Evolutionary conservation across 2,888 invertebrate species (phyloP), one percentile per base, ranked within the genome.

Genomic region (Beris chalybata): DNA sequence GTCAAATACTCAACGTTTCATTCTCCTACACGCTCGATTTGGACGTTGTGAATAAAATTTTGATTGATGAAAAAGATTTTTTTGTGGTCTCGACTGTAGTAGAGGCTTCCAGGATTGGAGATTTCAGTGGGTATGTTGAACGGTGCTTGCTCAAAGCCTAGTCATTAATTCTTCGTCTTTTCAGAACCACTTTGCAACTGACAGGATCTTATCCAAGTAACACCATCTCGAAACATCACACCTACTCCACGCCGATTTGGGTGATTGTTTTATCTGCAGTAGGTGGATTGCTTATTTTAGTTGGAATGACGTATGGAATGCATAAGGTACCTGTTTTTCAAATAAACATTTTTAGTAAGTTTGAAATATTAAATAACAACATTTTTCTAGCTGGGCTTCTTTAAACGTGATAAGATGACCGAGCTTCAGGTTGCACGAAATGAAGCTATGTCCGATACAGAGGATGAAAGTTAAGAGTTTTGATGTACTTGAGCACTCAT

Each of bases 311-410:
- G 15, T 78, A 82, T 31, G 77, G 72, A 61, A 75, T 84, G 72
- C 76, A 81, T 53, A 78, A 74, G 74, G 80, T 80, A 53, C 65
- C 13, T 52, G 12, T n/a, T 44, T 11, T 44, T 44, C 12, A 73
- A 55, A 63, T 30, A 47, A 45, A 22, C 22, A 22, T 22, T 22
- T 22, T 22, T 22, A 22, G 22, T 22, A 22, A 3, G 22, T 22
- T 22, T 22, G 22, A 22, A 22, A 22, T 22, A 3, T 22, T 22
- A 22, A 22, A 22, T 22, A 2, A 3, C 22, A 53, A 22, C 29
- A n/a, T n/a, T 50, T 12, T 74, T 76, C 63, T 69, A 82, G 83
- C 71, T 76, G 67, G 84, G 84, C 59, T 84, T 84, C 77, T 84
- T 84, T 70, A 78, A 81, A 64, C 78, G 84, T 55, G 72, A 76